Conservation (phyloP, 2,888 invertebrate genomes). For the Heliconius sara region DNA sequence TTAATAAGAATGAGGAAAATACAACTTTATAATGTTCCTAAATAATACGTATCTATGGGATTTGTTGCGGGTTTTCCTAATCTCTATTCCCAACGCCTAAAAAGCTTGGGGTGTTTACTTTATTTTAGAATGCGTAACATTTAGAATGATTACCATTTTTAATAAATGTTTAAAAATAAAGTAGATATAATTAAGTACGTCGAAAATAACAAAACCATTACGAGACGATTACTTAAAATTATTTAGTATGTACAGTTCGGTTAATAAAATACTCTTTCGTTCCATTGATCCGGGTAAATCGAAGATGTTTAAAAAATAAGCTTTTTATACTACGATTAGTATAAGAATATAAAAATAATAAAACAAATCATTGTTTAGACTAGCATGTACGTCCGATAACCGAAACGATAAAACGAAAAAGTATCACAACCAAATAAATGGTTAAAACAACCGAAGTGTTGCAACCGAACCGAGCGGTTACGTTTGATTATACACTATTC, state of each 20-base stretch:
- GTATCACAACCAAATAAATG: background rate
- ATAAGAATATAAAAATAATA: slow-evolving; percentile 6
- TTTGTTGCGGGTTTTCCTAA: slow-evolving; percentile 55
- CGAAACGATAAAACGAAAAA: slow-evolving; percentile 12
- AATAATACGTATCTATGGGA: slow-evolving; percentile 33
- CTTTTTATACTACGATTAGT: slow-evolving; percentile 5
- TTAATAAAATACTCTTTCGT: background rate
- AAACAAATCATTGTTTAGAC: slow-evolving; percentile 4
- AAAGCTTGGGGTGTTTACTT: slow-evolving; percentile 62
- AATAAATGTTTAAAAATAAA: slow-evolving; percentile 26
- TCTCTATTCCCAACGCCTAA: slow-evolving; percentile 60
- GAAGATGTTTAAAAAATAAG: slow-evolving; percentile 2
- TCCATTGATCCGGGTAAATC: background rate
- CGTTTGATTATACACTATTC: slow-evolving; percentile 62
- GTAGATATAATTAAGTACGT: slow-evolving; percentile 22
- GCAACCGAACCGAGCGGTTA: slow-evolving; percentile 49
- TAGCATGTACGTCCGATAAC: slow-evolving; percentile 10
- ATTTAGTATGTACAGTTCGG: slow-evolving; percentile 17
- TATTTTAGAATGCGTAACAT: slow-evolving; percentile 30
- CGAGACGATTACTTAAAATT: slow-evolving; percentile 37
- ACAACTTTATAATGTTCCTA: slow-evolving; percentile 14
- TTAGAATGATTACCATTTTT: slow-evolving; percentile 24
- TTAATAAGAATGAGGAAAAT: background rate
- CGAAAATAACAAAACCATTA: slow-evolving; percentile 38
- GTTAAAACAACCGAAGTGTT: slow-evolving; percentile 4